Evolutionary conservation across 2,888 invertebrate genomes (phyloP), one percentile per base, ranked within the genome.

Genomic region (Lycocerus yunnanus): DNA sequence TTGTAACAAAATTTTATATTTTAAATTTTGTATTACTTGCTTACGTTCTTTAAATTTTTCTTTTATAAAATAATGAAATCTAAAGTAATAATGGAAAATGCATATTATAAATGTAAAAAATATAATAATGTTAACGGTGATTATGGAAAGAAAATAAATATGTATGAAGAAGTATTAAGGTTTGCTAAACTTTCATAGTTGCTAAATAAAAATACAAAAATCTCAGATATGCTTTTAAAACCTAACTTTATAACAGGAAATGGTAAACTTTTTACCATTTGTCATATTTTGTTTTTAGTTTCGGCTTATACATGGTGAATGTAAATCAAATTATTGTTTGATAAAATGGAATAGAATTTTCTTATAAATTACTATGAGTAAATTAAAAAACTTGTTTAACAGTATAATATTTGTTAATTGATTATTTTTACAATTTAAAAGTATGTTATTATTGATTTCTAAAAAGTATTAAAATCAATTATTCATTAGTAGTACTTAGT

Each of bases 221-320:
- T 77, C 77, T 73, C 78, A 79, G 77, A 79, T 77, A 78, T 73
- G 72, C 76, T 78, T 79, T 78, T 74, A 74, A 77, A 77, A 67
- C 67, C 65, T 76, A 77, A 78, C 77, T 77, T 77, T 74, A 74
- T 77, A 74, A 73, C 71, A 76, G 78, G 77, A 78, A 72, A 58
- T 74, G 77, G 65, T 75, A 73, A 77, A 78, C 78, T 74, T 71
- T 72, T 72, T 71, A 66, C 77, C 78, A 77, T 78, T 78, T 78
- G 78, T 78, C 78, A 78, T 77, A 69, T 78, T 77, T 76, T 20
- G 20, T 76, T 73, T 72, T 78, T 71, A 74, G 71, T 69, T 68
- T 76, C 68, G 65, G 58, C 73, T 71, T 73, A n/a, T n/a, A 69
- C 58, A 66, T 71, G 71, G 73, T 72, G 66, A 59, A 71, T 71